Base-by-base conservation (phyloP, 2,888 invertebrate genomes). In the Ceramica pisi region DNA sequence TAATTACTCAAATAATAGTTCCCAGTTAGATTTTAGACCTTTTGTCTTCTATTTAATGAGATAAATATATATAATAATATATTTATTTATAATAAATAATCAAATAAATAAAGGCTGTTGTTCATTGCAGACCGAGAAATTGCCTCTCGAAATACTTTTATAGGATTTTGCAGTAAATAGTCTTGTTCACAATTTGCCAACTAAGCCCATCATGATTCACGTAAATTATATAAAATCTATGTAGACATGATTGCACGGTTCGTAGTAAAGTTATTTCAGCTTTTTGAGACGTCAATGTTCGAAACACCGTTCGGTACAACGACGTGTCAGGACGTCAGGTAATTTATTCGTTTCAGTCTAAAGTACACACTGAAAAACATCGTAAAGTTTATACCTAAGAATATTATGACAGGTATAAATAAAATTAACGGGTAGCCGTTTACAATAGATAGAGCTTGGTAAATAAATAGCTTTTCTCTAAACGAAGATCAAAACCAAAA, bases 271-370 rank as follows among this genome's bases (percentile, higher is more conserved):
- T 57, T 53, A 12, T 46, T 46, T 31, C 16, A 46, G 7, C 16
- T 59, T 21, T 55, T 53, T 48, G 8, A 38, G 6, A 26, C 35
- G 38, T 48, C 19, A 35, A 60, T 55, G 35, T 76, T 35, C 31
- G 7, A n/a, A 76, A 61, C 35, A 16, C 14, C 5, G n/a, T 3
- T 26, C 14, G 23, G 51, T 67, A 23, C 31, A 59, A 77, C 23
- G 19, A 41, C 21, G 57, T 67, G 57, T 23, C 46, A 59, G 21
- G 21, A 21, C 41, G 19, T 21, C 12, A 16, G 8, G 68, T 26
- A 48, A 68, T 60, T 60, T 19, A 41, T 53, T 55, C 19, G n/a
- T 70, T 50, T 77, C 50, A 26, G n/a, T 46, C 5, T 12, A 50
- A 19, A 35, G 10, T 26, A 60, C 19, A 50, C 50, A 61, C 26